Base-by-base conservation (phyloP, 2,797 vertebrate genomes). In the Gobionotothen gibberifrons region DNA sequence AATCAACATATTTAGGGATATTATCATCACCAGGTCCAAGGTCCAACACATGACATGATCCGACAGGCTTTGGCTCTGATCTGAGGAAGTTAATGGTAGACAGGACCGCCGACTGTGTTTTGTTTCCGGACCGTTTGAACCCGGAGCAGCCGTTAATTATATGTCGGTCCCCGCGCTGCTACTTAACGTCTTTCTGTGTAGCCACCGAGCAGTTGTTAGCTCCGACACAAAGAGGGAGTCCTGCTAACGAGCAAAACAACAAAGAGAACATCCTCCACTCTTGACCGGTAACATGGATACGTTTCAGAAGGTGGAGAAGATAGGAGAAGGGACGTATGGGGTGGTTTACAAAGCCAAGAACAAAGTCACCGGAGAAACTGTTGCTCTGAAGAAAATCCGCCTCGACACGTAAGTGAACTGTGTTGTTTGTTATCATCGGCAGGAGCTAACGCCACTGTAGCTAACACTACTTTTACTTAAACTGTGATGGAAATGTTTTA, bases 291-390 rank as follows among this genome's bases (percentile, higher is more conserved):
- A n/a, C 2, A 98, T 98, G 97, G 97, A 98, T 58, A 92, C 96
- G 64, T 98, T 98, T 91, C 97, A 98, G 94, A 98, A 98, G 90
- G 97, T 98, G 84, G 97, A 98, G 75, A 98, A 98, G 93, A 98
- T 98, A 58, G 97, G 97, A 54, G 97, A 98, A 70, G 97, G 97
- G 53, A 98, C 97, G 22, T 98, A 98, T 55, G 97, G 97, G 13
- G 97, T 98, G 67, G 97, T 98, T 57, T 98, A 98, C 75, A 98
- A 98, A 87, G 97, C 97, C 13, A 96, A 96, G 83, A 97, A 98
- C 89, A 97, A 97, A 89, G 72, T 96, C 78, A 98, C 97, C 0
- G 97, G 97, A 65, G 97, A 98, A 83, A 97, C 97, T 26, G 97
- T 98, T n/a, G 97, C 97, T 17, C 95, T 98, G 3, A 98, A 98